Base-by-base conservation (phyloP, 2,797 vertebrate species). In the Urophycis tenuis region DNA sequence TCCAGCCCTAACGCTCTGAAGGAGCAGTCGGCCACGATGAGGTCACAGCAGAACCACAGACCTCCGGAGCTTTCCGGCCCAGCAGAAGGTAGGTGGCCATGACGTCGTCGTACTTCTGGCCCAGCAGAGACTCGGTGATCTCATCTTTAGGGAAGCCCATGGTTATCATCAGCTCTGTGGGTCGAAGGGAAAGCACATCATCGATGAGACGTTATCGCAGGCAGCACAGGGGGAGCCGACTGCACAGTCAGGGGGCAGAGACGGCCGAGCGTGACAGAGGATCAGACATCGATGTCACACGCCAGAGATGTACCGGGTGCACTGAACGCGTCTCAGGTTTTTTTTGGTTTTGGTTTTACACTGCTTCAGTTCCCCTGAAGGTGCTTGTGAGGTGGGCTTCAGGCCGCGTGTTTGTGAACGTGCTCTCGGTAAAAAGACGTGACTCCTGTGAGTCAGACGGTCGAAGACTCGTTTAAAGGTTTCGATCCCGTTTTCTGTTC, bases 141-240 rank as follows among this genome's bases (percentile, higher is more conserved):
- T 99, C 96, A 84, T 99, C 97, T 91, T 96, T 95, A 75, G 94
- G 94, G 91, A 97, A 99, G 73, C 97, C 97, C 97, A 99, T 99
- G 15, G 96, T 97, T 80, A 99, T 93, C 97, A 99, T 99, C 81
- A 98, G 92, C 77, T 99, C 97, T 99, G 84, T 80, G 19, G 49
- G 81, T 2, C 53, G n/a, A 60, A n/a, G 7, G 7, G 49, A n/a
- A 25, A 60, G 53, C 10, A 60, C 53, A 25, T 53, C 22, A 53
- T 19, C 19, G 3, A 60, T 60, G 10, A 60, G 25, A n/a, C 53
- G 25, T 25, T 10, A 22, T 19, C 19, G 15, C 5, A 49, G 15
- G 45, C 10, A n/a, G 67, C 15, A 70, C 67, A 70, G 14, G 30
- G 64, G 64, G 25, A 30, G 8, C 25, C 3, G 30, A 29, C 35